phyloP scores from a whole-genome alignment of 2,888 invertebrate genomes.

The Agrenia bidenticulata region DNA sequence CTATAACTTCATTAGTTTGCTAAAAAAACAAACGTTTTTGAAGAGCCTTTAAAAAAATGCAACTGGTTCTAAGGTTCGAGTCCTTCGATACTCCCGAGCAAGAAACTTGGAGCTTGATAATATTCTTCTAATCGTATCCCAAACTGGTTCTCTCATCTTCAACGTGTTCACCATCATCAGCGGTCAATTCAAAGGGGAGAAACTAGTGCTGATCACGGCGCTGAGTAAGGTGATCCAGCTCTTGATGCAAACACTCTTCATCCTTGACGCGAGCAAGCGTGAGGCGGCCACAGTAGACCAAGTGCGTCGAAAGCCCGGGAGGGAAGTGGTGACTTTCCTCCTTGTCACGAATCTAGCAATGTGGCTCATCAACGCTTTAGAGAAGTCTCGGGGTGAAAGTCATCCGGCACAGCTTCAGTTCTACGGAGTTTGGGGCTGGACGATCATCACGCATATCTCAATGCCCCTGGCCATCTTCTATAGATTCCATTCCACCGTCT shows the following conservation, averaged over 20 bases:
- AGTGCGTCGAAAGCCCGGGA: constrained; percentile 81
- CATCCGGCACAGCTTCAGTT: constrained; percentile 59
- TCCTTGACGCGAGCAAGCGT: constrained; percentile 83
- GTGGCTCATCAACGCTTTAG: constrained; percentile 69
- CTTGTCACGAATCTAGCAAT: constrained; percentile 83
- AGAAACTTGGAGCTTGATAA: constrained; percentile 83
- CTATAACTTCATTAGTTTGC: background rate
- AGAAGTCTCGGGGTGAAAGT: constrained; percentile 57
- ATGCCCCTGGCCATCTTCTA: constrained; percentile 58
- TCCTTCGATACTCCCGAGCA: constrained; percentile 78
- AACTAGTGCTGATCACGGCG: constrained; percentile 81
- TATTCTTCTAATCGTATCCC: constrained; percentile 85
- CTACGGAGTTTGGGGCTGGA: constrained; percentile 58
- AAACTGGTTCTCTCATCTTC: constrained; percentile 91
- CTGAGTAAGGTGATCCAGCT: constrained; percentile 84
- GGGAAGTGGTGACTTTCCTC: constrained; percentile 66
- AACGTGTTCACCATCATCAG: constrained; percentile 92
- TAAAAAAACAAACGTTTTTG: background rate
- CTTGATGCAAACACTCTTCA: constrained; percentile 84
- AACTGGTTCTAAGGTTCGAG: constrained; percentile 63
- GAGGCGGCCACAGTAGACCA: constrained; percentile 79
- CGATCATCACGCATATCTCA: constrained; percentile 57
- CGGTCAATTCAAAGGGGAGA: constrained; percentile 70
- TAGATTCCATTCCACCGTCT: constrained; percentile 58
- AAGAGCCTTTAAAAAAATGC: background rate